A percentile compares a stretch with the other conserved stretches of the same genome.
Conservation (phyloP, 2,113 vertebrate species). For the Otis tarda region DNA sequence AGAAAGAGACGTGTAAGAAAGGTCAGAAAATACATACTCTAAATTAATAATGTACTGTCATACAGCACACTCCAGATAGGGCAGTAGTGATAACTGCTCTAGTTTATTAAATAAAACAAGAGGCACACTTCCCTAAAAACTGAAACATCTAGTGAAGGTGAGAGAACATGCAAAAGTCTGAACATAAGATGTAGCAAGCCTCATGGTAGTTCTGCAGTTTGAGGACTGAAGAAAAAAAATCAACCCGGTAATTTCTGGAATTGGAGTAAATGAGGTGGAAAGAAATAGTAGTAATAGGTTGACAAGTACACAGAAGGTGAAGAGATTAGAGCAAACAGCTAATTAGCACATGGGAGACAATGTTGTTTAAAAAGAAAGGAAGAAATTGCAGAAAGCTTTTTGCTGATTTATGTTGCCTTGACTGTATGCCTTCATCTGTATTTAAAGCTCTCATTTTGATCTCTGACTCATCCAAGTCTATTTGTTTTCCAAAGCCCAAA, state of each 20-base stretch:
- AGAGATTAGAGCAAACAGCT: neutral
- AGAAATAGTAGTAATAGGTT: neutral
- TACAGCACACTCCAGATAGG: neutral
- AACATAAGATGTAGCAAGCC: neutral
- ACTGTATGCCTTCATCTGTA: neutral
- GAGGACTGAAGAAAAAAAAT: neutral
- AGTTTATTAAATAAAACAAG: constrained; percentile 1
- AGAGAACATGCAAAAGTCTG: neutral
- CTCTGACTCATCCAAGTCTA: neutral
- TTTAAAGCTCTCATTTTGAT: neutral
- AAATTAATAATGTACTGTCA: constrained; percentile 19
- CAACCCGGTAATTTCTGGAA: neutral
- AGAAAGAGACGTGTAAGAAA: neutral
- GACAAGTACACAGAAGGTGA: neutral
- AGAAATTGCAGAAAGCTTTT: neutral
- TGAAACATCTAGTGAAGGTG: neutral
- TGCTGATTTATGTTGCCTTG: neutral
- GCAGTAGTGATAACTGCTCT: neutral
- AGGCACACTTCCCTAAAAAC: neutral
- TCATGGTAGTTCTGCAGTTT: neutral
- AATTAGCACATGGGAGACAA: neutral
- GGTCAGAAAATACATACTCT: neutral
- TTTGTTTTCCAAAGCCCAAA: neutral
- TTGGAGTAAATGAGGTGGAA: constrained; percentile 14
- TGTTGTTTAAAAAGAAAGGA: neutral